Conservation (phyloP, 2,888 invertebrate genomes). For the Heliothis peltigera region DNA sequence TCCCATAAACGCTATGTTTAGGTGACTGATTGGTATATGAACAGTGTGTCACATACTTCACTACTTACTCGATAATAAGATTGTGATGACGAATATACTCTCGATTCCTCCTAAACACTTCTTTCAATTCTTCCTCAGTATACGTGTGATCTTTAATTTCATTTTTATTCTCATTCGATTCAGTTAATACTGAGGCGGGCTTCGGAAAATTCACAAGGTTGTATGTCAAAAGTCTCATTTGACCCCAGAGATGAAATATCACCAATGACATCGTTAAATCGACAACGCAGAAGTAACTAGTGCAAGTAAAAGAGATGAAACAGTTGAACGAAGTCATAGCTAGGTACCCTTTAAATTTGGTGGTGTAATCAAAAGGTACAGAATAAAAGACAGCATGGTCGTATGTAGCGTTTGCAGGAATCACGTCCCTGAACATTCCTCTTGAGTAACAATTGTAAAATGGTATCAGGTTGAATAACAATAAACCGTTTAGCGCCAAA, state of each 20-base stretch:
- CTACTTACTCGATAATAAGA: slow-evolving; percentile 41
- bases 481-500: neutral
- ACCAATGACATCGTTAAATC: slow-evolving; percentile 23
- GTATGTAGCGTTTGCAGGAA: slow-evolving; percentile 26
- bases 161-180: neutral
- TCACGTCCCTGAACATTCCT: slow-evolving; percentile 15
- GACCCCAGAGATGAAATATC: slow-evolving; percentile 47
- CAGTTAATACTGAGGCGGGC: slow-evolving; percentile 23
- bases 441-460: slow-evolving; percentile 20
- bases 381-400: slow-evolving; percentile 30
- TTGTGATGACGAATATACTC: slow-evolving; percentile 30
- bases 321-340: neutral
- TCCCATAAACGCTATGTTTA: too few species aligned
- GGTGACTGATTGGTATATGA: too few species aligned
- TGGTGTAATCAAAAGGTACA: slow-evolving; percentile 32
- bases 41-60: too few species aligned
- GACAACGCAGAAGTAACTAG: slow-evolving; percentile 18
- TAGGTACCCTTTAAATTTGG: slow-evolving; percentile 16
- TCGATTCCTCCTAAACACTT: slow-evolving; percentile 12
- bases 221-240: slow-evolving; percentile 28
- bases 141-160: slow-evolving; percentile 4
- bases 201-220: slow-evolving; percentile 31
- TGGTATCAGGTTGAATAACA: slow-evolving; percentile 35
- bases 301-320: neutral
- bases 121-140: slow-evolving; percentile 25